Conservation (phyloP, 2,888 invertebrate species). For the Polietes domitor region DNA sequence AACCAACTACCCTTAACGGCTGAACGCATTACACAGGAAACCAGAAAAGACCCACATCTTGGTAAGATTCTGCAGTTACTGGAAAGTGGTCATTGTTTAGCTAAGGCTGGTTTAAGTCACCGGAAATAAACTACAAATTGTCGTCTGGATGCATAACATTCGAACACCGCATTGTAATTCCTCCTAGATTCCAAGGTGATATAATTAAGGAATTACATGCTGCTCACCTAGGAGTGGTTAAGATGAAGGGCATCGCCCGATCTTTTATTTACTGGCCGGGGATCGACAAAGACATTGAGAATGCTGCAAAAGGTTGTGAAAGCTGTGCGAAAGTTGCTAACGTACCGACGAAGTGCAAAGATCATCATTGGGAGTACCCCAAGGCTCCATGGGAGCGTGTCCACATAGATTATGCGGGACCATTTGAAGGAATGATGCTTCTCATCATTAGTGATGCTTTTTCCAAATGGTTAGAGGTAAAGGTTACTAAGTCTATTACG, state of each 20-base stretch:
- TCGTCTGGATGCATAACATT: neutral
- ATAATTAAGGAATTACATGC: conserved; percentile 32
- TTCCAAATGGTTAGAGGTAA: conserved; percentile 36
- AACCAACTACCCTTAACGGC: too few relatives aligned
- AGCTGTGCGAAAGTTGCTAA: conserved; percentile 25
- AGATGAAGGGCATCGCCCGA: conserved; percentile 45
- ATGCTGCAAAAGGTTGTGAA: conserved; percentile 2
- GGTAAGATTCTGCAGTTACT: too few relatives aligned
- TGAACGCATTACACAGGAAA: too few relatives aligned
- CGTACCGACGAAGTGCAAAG: conserved; percentile 15
- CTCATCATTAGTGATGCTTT: conserved; percentile 6
- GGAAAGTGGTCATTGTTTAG: too few relatives aligned
- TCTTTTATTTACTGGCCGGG: conserved; percentile 50
- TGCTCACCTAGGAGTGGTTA: conserved; percentile 39
- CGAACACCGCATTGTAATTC: conserved; percentile 39
- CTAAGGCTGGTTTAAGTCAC: too few relatives aligned
- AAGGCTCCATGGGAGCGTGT: conserved; percentile 41
- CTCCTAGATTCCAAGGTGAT: neutral
- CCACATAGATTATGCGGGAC: conserved; percentile 39
- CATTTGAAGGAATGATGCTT: conserved; percentile 11
- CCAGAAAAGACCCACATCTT: too few relatives aligned
- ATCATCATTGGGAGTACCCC: conserved; percentile 47
- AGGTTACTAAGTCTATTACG: neutral
- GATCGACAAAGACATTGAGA: conserved; percentile 41
- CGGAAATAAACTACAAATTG: conserved; percentile 30